phyloP scores from a whole-genome alignment of 2,888 invertebrate species.

The Metallyticus violacea region DNA sequence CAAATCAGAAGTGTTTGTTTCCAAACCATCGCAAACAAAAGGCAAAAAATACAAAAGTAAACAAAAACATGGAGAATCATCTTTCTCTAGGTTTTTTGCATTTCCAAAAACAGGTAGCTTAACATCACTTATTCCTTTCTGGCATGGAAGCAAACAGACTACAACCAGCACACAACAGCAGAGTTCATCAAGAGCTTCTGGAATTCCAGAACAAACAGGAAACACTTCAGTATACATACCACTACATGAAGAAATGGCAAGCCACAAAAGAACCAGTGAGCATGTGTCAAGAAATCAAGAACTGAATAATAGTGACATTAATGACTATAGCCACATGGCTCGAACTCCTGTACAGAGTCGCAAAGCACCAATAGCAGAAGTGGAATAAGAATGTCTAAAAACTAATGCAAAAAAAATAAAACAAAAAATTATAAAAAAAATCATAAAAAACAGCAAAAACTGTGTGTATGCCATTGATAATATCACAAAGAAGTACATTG shows the following conservation, averaged over 20 bases:
- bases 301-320: neutral
- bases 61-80: constrained; percentile 12
- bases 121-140: constrained; percentile 32
- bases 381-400: neutral
- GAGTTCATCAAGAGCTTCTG: neutral
- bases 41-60: constrained; percentile 19
- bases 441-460: neutral
- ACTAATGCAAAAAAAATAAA: neutral
- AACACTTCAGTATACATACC: neutral
- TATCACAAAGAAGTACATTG: neutral
- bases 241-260: neutral
- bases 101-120: constrained; percentile 21
- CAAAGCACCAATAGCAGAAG: neutral
- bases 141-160: constrained; percentile 20
- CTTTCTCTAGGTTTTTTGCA: constrained; percentile 27
- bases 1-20: constrained; percentile 17
- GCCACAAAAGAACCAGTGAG: neutral
- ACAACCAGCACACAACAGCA: neutral
- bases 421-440: neutral
- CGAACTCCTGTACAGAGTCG: neutral
- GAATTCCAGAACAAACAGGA: neutral
- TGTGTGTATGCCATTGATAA: neutral
- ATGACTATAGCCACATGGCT: neutral
- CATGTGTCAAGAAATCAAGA: neutral
- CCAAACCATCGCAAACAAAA: constrained; percentile 20